Conservation (phyloP, 1,140 invertebrate species). For the Melipona quadrifasciata region DNA sequence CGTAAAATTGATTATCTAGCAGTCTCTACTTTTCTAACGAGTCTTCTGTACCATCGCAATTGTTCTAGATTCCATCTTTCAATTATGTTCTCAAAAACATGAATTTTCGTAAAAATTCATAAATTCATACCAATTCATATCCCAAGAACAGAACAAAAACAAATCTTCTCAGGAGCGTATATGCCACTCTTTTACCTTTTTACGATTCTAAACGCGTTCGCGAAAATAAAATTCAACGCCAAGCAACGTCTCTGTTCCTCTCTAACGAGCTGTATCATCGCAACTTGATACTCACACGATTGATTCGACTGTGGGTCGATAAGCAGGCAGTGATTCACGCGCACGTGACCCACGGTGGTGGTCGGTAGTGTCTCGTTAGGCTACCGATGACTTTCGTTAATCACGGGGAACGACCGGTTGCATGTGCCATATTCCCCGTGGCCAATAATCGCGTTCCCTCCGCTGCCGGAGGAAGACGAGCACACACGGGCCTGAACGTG, state of each 20-base stretch:
- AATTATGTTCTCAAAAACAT: no score
- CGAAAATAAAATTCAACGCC: no score
- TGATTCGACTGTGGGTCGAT: neutral
- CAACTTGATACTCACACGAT: slow-evolving; percentile 2
- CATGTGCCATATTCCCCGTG: slow-evolving; percentile 28
- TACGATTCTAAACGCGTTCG: no score
- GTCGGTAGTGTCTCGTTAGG: slow-evolving; percentile 11
- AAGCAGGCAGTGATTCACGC: slow-evolving; percentile 16
- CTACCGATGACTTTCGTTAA: slow-evolving; percentile 20
- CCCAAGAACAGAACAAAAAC: no score
- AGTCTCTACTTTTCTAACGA: no score
- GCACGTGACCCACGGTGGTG: slow-evolving; percentile 12
- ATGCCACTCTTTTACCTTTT: no score
- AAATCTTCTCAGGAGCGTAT: no score
- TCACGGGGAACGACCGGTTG: slow-evolving; percentile 23
- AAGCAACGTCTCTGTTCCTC: neutral
- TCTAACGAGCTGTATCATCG: neutral
- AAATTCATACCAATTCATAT: no score
- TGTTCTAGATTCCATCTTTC: no score
- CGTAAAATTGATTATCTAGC: no score
- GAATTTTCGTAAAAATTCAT: no score
- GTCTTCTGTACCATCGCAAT: no score
- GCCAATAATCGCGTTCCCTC: slow-evolving; percentile 15
- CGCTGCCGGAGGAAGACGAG: neutral
- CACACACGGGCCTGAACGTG: neutral